Percentiles rank a stretch among this genome's conserved stretches.
phyloP scores from a whole-genome alignment of 1,140 invertebrate species.

The Zaprionus taronus region DNA sequence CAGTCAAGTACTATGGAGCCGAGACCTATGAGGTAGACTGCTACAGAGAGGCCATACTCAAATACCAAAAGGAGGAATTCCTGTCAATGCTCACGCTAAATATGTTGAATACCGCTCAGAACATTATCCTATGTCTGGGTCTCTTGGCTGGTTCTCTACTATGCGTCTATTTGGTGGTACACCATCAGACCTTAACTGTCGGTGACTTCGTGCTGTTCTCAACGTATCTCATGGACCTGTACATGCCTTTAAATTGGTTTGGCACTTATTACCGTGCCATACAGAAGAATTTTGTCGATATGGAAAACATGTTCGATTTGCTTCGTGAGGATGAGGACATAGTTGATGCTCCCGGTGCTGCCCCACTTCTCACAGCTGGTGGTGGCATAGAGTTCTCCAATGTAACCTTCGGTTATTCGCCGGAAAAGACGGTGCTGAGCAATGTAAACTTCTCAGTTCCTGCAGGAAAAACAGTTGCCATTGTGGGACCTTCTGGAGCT shows the following conservation, averaged over 20 bases:
- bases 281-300: conserved; percentile 98
- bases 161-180: conserved; percentile 92
- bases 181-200: conserved; percentile 89
- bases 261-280: conserved; percentile 99
- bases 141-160: conserved; percentile 94
- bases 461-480: conserved; percentile 95
- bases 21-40: conserved; percentile 95
- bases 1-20: conserved; percentile 98
- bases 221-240: conserved; percentile 98
- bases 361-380: conserved; percentile 88
- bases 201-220: conserved; percentile 98
- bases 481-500: conserved; percentile 92
- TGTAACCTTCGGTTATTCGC: conserved; percentile 94
- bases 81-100: conserved; percentile 93
- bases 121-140: conserved; percentile 94
- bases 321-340: conserved; percentile 94
- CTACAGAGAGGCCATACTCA: conserved; percentile 92
- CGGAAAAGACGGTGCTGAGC: conserved; percentile 92
- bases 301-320: conserved; percentile 99
- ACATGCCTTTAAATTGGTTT: conserved; percentile 98
- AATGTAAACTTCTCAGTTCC: conserved; percentile 94
- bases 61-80: conserved; percentile 95
- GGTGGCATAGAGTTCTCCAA: conserved; percentile 95
- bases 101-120: conserved; percentile 95
- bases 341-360: conserved; percentile 91